Evolutionary conservation across 1,140 invertebrate genomes (phyloP), one percentile per base, ranked within the genome.

Genomic region (Cydia amplana): DNA sequence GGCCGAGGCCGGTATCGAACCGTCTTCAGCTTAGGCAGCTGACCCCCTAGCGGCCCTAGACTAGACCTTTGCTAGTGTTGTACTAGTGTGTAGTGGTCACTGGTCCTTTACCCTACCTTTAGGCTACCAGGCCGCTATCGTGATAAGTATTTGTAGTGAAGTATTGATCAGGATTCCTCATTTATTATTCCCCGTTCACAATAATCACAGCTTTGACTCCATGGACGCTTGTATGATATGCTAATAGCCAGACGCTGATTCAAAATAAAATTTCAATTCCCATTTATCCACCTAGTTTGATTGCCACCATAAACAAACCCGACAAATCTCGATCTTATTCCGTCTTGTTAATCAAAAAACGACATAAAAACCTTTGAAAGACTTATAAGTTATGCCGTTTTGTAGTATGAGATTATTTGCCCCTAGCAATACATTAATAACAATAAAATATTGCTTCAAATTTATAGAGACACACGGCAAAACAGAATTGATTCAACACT

Each of bases 401-500:
- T 60, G 20, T 60, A 23, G n/a, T 18, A 18, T 10, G 9, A 60
- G 20, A 51, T 18, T 23, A 60, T 60, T 60, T 60, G 18, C 55
- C 55, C 20, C 55, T 23, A 60, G 55, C 55, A 60, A 60, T 60
- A 60, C 55, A 60, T 60, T 60, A 60, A 60, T 60, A 60, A 60
- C 20, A 60, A 60, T 60, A 60, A 60, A 60, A 60, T 60, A 60
- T 60, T 60, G 55, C 55, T 60, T 60, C 55, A 60, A 60, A 60
- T 60, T 60, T 60, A 60, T 60, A 60, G 55, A 60, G 55, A 60
- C 55, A n/a, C 55, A 60, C 55, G 20, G 55, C 55, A 60, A 60
- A 60, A 60, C 55, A 60, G 55, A 60, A 60, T 60, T 60, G 55
- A 60, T 60, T 60, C 55, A 60, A 60, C 55, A 60, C 55, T 60